Percentiles rank a stretch among this genome's conserved stretches.
Evolutionary conservation across 2,797 vertebrate species (phyloP).

Genomic region (Chiroxiphia lanceolata): DNA sequence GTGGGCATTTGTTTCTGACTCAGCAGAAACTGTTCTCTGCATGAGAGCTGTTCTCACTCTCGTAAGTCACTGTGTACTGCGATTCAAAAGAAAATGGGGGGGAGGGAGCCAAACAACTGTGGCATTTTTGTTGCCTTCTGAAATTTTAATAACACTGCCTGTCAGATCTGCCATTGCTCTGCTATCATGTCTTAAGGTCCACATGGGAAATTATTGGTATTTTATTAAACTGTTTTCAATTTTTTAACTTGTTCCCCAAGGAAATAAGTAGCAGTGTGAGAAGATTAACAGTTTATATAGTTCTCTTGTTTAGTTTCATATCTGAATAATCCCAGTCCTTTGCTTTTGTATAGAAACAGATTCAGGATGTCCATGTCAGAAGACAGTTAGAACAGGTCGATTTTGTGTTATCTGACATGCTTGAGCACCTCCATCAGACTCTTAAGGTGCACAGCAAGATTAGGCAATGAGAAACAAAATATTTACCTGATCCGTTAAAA

Average conservation of each 20-base stretch:
- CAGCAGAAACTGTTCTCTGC: neutral
- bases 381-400: neutral
- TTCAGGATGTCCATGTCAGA: neutral
- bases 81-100: neutral
- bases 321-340: neutral
- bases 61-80: neutral
- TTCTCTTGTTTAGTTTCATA: neutral
- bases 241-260: neutral
- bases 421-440: neutral
- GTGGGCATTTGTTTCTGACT: neutral
- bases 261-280: neutral
- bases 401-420: neutral
- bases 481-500: constrained; percentile 4
- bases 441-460: neutral
- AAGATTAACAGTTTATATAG: neutral
- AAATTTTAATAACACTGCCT: neutral
- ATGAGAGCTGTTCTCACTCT: neutral
- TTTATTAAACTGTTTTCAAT: neutral
- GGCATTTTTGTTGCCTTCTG: neutral
- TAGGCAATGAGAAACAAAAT: neutral
- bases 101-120: neutral
- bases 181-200: neutral
- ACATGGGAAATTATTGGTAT: neutral
- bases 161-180: neutral
- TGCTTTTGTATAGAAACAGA: neutral